phyloP scores from a whole-genome alignment of 1,140 invertebrate species.

The Eupristina koningsbergeri region DNA sequence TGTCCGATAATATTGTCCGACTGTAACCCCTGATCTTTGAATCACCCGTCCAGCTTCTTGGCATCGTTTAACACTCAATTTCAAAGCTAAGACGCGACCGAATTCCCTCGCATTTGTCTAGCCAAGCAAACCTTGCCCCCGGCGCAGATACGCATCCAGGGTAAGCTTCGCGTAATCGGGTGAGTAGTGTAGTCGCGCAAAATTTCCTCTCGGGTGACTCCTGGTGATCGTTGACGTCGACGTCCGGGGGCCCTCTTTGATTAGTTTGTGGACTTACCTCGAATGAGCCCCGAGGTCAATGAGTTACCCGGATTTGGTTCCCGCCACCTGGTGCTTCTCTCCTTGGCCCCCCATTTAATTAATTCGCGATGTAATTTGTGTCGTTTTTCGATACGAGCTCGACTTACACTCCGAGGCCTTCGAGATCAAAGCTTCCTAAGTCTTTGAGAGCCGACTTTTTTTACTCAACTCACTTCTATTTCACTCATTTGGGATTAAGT shows the following conservation, averaged over 20 bases:
- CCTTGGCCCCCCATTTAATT: background rate
- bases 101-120: background rate
- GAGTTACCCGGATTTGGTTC: too few species aligned
- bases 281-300: too few species aligned
- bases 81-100: background rate
- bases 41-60: background rate
- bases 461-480: background rate
- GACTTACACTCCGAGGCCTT: background rate
- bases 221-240: too few species aligned
- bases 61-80: background rate
- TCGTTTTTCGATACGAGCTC: background rate
- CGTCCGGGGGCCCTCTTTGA: background rate
- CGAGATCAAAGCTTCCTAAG: slow-evolving; percentile 14
- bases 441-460: background rate
- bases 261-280: background rate
- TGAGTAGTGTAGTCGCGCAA: background rate
- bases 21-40: background rate
- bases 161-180: background rate
- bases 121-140: too few species aligned
- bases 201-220: too few species aligned
- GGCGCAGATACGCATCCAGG: background rate
- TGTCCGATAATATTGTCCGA: background rate
- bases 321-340: background rate
- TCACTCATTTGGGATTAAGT: slow-evolving; percentile 9
- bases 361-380: slow-evolving; percentile 25